Base-by-base conservation (phyloP, 2,113 vertebrate genomes). In the Dasypus novemcinctus region DNA sequence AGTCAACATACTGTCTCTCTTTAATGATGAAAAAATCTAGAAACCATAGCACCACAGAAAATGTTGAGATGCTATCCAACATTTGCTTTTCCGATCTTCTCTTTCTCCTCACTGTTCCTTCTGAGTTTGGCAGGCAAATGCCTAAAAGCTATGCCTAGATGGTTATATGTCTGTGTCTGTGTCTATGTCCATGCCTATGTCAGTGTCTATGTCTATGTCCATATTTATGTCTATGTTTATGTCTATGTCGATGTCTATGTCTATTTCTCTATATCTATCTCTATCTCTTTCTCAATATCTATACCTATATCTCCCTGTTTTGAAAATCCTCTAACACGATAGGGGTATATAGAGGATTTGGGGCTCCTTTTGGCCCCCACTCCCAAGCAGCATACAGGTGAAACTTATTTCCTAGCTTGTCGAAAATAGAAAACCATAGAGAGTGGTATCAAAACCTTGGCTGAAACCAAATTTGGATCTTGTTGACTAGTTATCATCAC, bases 1-100 rank as follows among this genome's bases (percentile, higher is more conserved):
- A 89, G 49, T 59, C 17, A 76, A 43, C n/a, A 80, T 59, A 91
- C 10, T 61, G 20, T 87, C 49, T 88, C 4, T 84, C 46, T 57
- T 93, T 43, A 75, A 68, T 93, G 36, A 46, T 74, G 7, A 89
- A 91, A 95, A 95, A 92, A 86, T 23, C 20, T 75, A 61, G n/a
- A 79, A 49, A 75, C 18, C 33, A 46, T 23, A 80, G 20, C 27
- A 75, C 4, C 29, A 80, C 17, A 85, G 49, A 76, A 83, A 89
- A 57, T 75, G 27, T 52, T 75, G 21, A 63, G 29, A 33, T 72
- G 54, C 72, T 54, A 59, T 38, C 23, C 52, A 74, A 54, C 49
- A 29, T 68, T 64, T 59, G 21, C 57, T 20, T 91, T 90, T 57
- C 64, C 18, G 59, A 6, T 68, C 25, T 88, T 95, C 38, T 66